phyloP scores from a whole-genome alignment of 2,113 vertebrate species.

The Phalacrocorax pelagicus region DNA sequence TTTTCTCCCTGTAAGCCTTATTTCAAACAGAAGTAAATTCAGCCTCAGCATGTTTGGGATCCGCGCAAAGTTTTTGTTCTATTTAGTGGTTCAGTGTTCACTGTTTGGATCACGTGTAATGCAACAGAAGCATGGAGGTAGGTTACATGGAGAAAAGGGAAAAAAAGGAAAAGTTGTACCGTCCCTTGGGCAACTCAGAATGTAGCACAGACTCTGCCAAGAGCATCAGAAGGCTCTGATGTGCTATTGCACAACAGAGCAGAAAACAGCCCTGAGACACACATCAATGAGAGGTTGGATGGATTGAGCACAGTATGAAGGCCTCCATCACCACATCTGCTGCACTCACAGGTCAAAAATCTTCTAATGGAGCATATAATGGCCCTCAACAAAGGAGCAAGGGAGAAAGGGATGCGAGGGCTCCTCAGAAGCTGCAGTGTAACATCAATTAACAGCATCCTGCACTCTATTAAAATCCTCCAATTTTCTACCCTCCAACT shows the following conservation, averaged over 20 bases:
- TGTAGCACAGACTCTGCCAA: slow-evolving; percentile 14
- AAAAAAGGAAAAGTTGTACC: neutral
- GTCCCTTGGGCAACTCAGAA: neutral
- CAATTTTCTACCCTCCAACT: neutral
- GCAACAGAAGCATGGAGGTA: neutral
- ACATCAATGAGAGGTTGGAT: neutral
- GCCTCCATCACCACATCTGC: neutral
- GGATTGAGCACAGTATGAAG: neutral
- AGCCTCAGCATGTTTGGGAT: neutral
- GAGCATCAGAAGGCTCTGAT: neutral
- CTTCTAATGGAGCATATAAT: slow-evolving; percentile 19
- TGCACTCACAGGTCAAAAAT: neutral
- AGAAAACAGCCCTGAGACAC: slow-evolving; percentile 27
- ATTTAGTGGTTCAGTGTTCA: neutral
- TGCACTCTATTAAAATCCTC: neutral
- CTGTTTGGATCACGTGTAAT: neutral
- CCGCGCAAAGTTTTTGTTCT: neutral
- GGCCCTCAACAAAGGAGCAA: neutral
- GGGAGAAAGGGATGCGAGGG: neutral
- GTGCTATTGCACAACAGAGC: slow-evolving; percentile 2
- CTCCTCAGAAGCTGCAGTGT: neutral
- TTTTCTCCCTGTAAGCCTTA: neutral
- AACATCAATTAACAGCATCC: neutral
- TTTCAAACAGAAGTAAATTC: neutral
- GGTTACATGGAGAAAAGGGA: neutral